Base-by-base conservation (phyloP, 1,140 invertebrate species). In the Magallana gigas region DNA sequence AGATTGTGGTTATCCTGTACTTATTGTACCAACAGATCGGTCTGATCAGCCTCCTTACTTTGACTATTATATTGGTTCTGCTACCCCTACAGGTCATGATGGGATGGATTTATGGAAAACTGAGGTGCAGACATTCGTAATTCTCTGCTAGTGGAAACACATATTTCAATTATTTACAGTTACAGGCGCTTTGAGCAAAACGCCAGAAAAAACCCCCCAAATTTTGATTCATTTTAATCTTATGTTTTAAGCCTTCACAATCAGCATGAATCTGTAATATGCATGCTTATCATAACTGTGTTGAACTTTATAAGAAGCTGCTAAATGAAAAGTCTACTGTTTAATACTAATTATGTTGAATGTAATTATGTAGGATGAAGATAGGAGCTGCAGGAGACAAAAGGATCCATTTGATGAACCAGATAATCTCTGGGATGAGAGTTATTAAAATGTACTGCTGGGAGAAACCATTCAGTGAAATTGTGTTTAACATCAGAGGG, bases 361-460 rank as follows among this genome's bases (percentile, higher is more conserved):
- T 23, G 23, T 23, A 23, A 23, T 23, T 23, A 23, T 23, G 23
- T 23, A 23, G 23, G 23, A 80, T 83, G 36, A 82, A 56, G 58
- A 89, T 84, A n/a, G 57, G 60, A 23, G 18, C 48, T 8, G 84
- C 59, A 56, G 59, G 14, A 57, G 88, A 89, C 57, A 76, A 86
- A 36, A 83, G 88, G 14, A 81, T 86, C 36, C 58, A 86, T 11
- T 56, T 97, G 84, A 98, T 98, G 97, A 97, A 97, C 92, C 97
- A 98, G 95, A 97, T 98, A 14, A 96, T 98, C 36, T 96, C 96
- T 83, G 97, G 97, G 3, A 97, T 98, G 89, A 97, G 97, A 94
- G 96, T 97, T 57, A 97, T 98, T 85, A 98, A 98, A 95, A 97
- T 98, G 97, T 89, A 91, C 85, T 91, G 90, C 64, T 90, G 89